Percentiles rank a stretch among this genome's conserved stretches.
Conservation (phyloP, 2,113 vertebrate genomes). For the Carassius gibelio region DNA sequence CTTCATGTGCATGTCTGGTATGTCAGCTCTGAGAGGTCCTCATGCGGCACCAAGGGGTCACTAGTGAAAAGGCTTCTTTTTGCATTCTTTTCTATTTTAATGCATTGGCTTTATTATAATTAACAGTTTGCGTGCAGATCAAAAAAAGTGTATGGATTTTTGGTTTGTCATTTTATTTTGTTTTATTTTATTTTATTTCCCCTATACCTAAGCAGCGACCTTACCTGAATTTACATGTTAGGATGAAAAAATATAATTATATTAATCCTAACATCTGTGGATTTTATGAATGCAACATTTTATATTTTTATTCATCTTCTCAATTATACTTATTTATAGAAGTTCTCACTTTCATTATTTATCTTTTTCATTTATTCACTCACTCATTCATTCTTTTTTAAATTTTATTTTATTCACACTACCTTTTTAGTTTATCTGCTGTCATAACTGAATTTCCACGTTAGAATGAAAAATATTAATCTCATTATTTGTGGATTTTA, state of each 20-base stretch:
- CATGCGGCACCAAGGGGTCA: not conserved
- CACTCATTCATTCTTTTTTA: too few relatives aligned
- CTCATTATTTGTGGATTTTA: not conserved
- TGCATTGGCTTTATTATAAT: not conserved
- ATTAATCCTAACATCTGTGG: not conserved
- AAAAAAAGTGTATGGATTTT: not conserved
- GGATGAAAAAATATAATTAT: too few relatives aligned
- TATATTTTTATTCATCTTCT: not conserved
- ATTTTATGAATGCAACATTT: not conserved
- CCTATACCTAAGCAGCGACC: too few relatives aligned
- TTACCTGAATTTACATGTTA: too few relatives aligned
- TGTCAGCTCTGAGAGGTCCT: not conserved
- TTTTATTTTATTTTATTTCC: too few relatives aligned
- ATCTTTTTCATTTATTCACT: not conserved
- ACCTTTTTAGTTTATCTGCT: not conserved
- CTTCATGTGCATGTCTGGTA: not conserved
- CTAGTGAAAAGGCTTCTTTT: not conserved
- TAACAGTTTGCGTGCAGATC: not conserved
- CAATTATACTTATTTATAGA: not conserved
- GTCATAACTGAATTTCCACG: too few relatives aligned
- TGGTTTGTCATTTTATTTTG: too few relatives aligned
- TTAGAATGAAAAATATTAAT: not conserved
- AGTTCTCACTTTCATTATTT: not conserved
- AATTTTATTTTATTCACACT: not conserved
- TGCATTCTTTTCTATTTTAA: not conserved